Evolutionary conservation across 2,113 vertebrate genomes (phyloP).

Genomic region (Tragelaphus scriptus): DNA sequence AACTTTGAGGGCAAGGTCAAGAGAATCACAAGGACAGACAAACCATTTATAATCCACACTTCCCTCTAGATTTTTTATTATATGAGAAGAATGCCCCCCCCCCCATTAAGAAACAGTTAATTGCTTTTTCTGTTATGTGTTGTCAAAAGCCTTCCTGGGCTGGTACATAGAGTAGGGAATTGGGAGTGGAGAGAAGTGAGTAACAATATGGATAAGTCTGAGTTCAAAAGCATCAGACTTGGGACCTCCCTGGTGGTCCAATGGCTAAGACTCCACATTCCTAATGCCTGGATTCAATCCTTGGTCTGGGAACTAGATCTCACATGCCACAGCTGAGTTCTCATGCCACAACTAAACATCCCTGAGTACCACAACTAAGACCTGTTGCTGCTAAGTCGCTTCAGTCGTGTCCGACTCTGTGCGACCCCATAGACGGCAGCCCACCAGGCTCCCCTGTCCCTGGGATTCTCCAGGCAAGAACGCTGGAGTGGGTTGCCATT

Average conservation of each 20-base stretch:
- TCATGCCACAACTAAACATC: background rate
- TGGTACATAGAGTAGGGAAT: background rate
- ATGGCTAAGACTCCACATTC: background rate
- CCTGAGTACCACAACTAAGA: background rate
- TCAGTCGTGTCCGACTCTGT: too few species aligned
- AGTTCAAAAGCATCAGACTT: background rate
- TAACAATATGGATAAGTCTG: background rate
- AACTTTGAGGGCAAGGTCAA: background rate
- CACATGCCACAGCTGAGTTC: background rate
- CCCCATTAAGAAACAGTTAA: background rate
- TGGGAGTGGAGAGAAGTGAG: background rate
- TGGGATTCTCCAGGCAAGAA: too few species aligned
- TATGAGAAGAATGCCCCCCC: background rate
- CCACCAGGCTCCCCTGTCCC: too few species aligned
- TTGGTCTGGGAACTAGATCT: background rate
- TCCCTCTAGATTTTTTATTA: background rate
- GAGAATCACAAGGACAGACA: background rate
- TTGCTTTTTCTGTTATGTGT: background rate
- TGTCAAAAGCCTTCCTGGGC: background rate
- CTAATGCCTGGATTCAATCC: background rate
- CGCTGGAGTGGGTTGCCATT: too few species aligned
- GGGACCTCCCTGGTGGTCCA: background rate
- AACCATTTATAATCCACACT: background rate
- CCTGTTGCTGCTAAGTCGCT: background rate
- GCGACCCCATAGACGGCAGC: too few species aligned